These are phyloP conservation scores for Drosophila siamana DNA, from an alignment of 2,888 invertebrate species.

Conservation along the genomic window DNA sequence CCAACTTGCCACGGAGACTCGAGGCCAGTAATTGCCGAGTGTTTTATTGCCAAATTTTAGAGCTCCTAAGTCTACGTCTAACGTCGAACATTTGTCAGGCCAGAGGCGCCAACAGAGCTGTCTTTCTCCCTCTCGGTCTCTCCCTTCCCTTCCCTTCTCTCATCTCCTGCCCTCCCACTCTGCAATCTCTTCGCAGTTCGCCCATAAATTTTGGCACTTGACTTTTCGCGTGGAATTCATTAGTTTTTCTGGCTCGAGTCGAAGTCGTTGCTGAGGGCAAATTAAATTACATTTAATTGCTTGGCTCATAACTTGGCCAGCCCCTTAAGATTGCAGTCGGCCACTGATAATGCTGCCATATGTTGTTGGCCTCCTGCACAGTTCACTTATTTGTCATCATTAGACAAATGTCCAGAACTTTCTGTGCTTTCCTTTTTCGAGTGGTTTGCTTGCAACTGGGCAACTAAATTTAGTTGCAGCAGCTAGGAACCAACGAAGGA, in stretches of 20 bases:
- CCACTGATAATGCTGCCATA: constrained; percentile 46
- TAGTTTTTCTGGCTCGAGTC: constrained; percentile 61
- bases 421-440: constrained; percentile 15
- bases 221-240: constrained; percentile 79
- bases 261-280: constrained; percentile 61
- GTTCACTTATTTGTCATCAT: constrained; percentile 68
- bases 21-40: constrained; percentile 74
- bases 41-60: constrained; percentile 79
- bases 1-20: constrained; percentile 13
- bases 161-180: neutral
- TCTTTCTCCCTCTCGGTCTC: neutral
- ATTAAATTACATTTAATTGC: constrained; percentile 80
- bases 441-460: constrained; percentile 8
- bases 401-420: constrained; percentile 61
- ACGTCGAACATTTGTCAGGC: constrained; percentile 78
- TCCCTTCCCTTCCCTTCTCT: too few relatives aligned
- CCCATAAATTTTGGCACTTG: constrained; percentile 74
- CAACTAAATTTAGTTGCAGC: constrained; percentile 53
- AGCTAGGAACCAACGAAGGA: constrained; percentile 19
- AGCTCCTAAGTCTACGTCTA: constrained; percentile 73
- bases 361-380: constrained; percentile 8
- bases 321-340: constrained; percentile 18
- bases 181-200: constrained; percentile 23
- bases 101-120: constrained; percentile 46
- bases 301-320: constrained; percentile 63